Evolutionary conservation across 2,888 invertebrate genomes (phyloP), one percentile per base, ranked within the genome.

Genomic region (Caenorhabditis doughertyi): DNA sequence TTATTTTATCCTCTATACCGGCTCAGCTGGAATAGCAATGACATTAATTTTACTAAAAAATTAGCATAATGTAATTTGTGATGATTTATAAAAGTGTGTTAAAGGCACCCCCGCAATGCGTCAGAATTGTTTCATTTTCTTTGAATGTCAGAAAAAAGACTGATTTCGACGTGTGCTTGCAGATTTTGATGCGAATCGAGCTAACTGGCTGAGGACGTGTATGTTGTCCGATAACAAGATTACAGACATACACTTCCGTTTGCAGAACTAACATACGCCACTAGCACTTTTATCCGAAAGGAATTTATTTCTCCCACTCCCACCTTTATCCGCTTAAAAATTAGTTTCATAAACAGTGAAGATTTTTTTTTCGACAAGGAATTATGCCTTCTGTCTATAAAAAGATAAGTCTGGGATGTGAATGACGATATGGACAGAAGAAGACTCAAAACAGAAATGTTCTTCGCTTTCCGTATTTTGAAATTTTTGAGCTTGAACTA

Each of bases 211-310:
- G 47, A 65, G 39, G 51, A 39, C 53, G 72, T 62, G 53, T 58
- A 53, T 42, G 72, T 60, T 35, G 62, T 55, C 62, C 73, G 55
- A 73, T 73, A 73, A 73, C 73, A 25, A 73, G 73, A 73, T 73
- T 73, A 73, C 73, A 73, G 73, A 73, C 64, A 64, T n/a, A n/a
- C 62, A 72, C 72, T 72, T 72, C 72, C 72, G 58, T 58, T 71
- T 58, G 64, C 47, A 64, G 55, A 13, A n/a, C 58, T 27, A 39
- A 21, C 29, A 64, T 32, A 25, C 60, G 27, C 39, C 5, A 21
- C 27, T 21, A 62, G 49, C 64, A 64, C 64, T 64, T 64, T 62
- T 4, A n/a, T n/a, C n/a, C n/a, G 16, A 9, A n/a, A n/a, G 8
- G 8, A n/a, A 25, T 9, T 13, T 13, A 2, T 39, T 11, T 60